Base-by-base conservation (phyloP, 1,140 invertebrate species). In the Sitophilus oryzae region DNA sequence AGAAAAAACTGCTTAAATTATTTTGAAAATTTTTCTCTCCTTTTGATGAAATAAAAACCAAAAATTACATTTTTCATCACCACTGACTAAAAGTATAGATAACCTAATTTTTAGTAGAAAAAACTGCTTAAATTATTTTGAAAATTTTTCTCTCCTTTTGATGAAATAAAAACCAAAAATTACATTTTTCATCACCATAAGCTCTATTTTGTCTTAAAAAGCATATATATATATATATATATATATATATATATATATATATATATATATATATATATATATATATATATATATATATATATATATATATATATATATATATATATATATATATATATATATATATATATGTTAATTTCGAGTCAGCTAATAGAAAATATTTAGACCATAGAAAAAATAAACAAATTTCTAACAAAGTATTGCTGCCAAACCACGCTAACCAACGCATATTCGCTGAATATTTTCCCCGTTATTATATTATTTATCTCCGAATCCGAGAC, bases 261-360 rank as follows among this genome's bases (percentile, higher is more conserved):
- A 41, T 41, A 41, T 41, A 41, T 41, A 41, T 41, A 41, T 41
- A 41, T 41, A 41, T 41, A 41, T 41, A 41, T 19, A 41, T 41
- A 41, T 41, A 41, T 41, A 41, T 41, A 41, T 41, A 41, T 41
- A 41, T 41, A 41, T 41, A 41, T 41, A 41, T 41, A 58, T 51
- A 41, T 51, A 22, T 40, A 51, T 40, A 38, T 50, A 51, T 36
- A 48, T 35, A 35, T 37, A 9, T 37, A 35, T 36, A 36, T 48
- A 48, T 36, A 48, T 48, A 36, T 36, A 36, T 48, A 48, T 36
- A 48, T 48, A 36, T 37, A 48, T 37, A 48, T 35, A 36, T 37
- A 48, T 48, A 48, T 48, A 36, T 36, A 36, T 36, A 16, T 18
- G 9, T 48, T 36, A 10, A 36, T 35, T 23, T 36, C 20, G 20